Base-by-base conservation (phyloP, 2,888 invertebrate genomes). In the Sinotaia quadrata region DNA sequence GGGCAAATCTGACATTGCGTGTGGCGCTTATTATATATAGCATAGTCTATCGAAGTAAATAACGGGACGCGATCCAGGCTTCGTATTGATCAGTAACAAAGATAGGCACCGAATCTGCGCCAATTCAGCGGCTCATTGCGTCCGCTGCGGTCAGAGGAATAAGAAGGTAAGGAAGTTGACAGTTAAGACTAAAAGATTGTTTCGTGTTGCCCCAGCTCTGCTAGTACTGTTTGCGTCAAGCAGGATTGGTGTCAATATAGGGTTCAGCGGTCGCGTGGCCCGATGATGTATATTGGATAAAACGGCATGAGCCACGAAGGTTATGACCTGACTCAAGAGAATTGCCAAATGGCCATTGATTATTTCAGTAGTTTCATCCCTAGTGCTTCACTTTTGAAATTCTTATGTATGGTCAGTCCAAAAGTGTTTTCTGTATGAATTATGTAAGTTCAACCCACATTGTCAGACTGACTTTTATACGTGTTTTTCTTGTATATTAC, bases 31-130 rank as follows among this genome's bases (percentile, higher is more conserved):
- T 21, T 44, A 44, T 59, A 31, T 44, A 36, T 29, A 59, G 44
- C 44, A 1, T 21, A 36, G 59, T 59, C 59, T 59, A 44, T 59
- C 18, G 2, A 8, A 37, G 54, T 27, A 36, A 21, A 54, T 54
- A 54, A 63, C 41, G 29, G 63, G 52, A 52, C 18, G 63, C 63
- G 63, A 52, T 54, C 63, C 54, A 51, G 34, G 34, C 63, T 44
- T 34, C 27, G 37, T 63, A 63, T 63, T 52, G 63, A 63, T 63
- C 63, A 63, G n/a, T 52, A 36, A 36, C 37, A 37, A 52, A 63
- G 63, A 52, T 63, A 41, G 63, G 37, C 63, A 37, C 52, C 63
- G 54, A 63, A 24, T 54, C 21, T 41, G 52, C 54, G 34, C 54
- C 37, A 54, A 54, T 41, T 41, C 54, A 24, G 44, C 44, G 24